Evolutionary conservation across 2,888 invertebrate genomes (phyloP).

Genomic region (Adela reaumurella): DNA sequence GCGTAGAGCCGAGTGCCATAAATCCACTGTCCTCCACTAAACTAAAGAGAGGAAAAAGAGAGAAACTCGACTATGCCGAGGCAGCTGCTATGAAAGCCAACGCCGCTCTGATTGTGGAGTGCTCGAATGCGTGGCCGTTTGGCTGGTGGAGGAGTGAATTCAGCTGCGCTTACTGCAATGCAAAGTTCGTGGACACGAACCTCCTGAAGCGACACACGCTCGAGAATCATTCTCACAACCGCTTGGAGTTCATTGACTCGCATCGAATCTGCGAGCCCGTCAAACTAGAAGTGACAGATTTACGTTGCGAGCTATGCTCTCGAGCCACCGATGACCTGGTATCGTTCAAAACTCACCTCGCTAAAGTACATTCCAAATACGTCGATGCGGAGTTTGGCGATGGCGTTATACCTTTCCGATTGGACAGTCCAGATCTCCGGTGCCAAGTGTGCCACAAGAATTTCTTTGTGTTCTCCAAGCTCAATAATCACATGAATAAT

Average conservation of each 20-base stretch:
- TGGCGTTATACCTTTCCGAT: constrained; percentile 31
- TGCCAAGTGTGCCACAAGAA: constrained; percentile 29
- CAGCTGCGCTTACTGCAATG: constrained; percentile 3
- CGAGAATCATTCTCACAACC: background rate
- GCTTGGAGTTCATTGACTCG: background rate
- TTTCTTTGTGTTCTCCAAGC: constrained; percentile 31
- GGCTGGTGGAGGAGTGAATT: background rate
- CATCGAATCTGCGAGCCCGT: background rate
- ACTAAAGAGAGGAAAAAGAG: background rate
- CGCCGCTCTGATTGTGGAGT: background rate
- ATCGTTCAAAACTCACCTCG: constrained; percentile 30
- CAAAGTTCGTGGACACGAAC: background rate
- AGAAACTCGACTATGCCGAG: constrained; percentile 24
- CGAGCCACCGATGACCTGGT: background rate
- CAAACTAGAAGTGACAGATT: constrained; percentile 27
- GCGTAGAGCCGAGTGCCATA: background rate
- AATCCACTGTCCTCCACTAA: background rate
- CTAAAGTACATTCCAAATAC: constrained; percentile 26
- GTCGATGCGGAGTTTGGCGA: constrained; percentile 27
- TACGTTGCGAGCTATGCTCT: constrained; percentile 31
- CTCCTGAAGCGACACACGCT: background rate
- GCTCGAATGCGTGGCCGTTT: background rate
- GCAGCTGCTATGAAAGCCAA: constrained; percentile 19
- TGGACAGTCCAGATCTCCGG: constrained; percentile 19
- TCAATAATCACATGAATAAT: constrained; percentile 37